Evolutionary conservation across 2,888 invertebrate species (phyloP), one percentile per base, ranked within the genome.

Genomic region (Euclidia mi): DNA sequence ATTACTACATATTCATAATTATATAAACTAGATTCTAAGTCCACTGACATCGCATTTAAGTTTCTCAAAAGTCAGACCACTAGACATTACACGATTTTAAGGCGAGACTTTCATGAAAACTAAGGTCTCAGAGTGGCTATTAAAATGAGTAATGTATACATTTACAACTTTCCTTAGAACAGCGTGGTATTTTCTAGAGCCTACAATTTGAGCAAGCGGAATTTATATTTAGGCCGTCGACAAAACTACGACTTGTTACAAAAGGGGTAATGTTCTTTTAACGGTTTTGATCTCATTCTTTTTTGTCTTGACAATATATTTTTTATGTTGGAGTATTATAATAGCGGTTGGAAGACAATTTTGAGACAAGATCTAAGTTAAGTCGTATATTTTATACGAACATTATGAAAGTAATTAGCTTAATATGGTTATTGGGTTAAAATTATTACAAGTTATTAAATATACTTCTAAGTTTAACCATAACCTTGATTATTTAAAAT

Each of bases 61-160:
- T n/a, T 47, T 18, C 17, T 29, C 12, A 40, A 64, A 57, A 58
- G 10, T 58, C 32, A 34, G 32, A 53, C 25, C 32, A 57, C 48
- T 34, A 43, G 11, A 49, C 46, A 35, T 67, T 56, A 53, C 37
- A 43, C 43, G 37, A 58, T 55, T 58, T 52, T 55, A 60, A 55
- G 42, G 32, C 25, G 49, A 59, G 55, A 59, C 32, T 59, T 64
- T 48, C 56, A 72, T 70, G 56, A 57, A 45, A 68, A 60, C 52
- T 50, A 70, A 66, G 67, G 51, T 44, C 50, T 65, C 67, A 43
- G 61, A 67, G 56, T 57, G 56, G 55, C 56, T 45, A 56, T 72
- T 74, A 71, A 71, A 67, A 58, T 74, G 75, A 74, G 52, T 67
- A 74, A 66, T 64, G 51, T 42, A 17, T 43, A 52, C 64, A 71